Percentiles rank a stretch among this genome's conserved stretches.
These are phyloP conservation scores for Agriopis aurantiaria DNA, from an alignment of 2,888 invertebrate genomes.

Conservation along the genomic window DNA sequence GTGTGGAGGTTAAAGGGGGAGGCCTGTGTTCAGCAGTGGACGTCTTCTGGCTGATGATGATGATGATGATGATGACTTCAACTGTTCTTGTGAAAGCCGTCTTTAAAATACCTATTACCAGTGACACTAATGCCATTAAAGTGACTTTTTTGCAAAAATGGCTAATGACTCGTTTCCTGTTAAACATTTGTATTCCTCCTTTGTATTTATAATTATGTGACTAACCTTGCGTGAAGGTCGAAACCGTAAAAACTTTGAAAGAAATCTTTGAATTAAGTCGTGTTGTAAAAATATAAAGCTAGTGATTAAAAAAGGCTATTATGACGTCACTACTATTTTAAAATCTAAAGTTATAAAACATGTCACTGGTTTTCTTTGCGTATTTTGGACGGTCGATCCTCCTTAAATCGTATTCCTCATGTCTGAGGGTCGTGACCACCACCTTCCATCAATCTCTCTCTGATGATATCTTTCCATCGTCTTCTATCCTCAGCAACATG, in stretches of 20 bases:
- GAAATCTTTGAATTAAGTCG: conserved; percentile 36
- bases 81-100: background rate
- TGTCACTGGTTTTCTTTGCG: too few relatives aligned
- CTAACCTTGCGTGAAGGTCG: conserved; percentile 44
- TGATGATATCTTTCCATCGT: too few relatives aligned
- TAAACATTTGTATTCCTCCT: conserved; percentile 22
- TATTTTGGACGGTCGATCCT: too few relatives aligned
- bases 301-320: conserved; percentile 4
- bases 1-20: too few relatives aligned
- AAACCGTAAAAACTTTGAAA: conserved; percentile 30
- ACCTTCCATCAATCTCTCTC: too few relatives aligned
- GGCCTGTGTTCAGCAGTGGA: too few relatives aligned
- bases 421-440: too few relatives aligned
- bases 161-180: conserved; percentile 33
- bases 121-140: conserved; percentile 1
- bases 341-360: background rate
- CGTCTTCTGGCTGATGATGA: too few relatives aligned
- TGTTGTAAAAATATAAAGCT: conserved; percentile 20
- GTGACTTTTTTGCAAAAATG: conserved; percentile 20
- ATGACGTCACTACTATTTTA: background rate
- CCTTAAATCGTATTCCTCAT: too few relatives aligned
- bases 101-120: background rate
- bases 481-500: too few relatives aligned
- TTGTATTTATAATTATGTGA: conserved; percentile 39
- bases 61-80: too few relatives aligned